Conservation (phyloP, 2,888 invertebrate genomes). For the Theretra japonica region DNA sequence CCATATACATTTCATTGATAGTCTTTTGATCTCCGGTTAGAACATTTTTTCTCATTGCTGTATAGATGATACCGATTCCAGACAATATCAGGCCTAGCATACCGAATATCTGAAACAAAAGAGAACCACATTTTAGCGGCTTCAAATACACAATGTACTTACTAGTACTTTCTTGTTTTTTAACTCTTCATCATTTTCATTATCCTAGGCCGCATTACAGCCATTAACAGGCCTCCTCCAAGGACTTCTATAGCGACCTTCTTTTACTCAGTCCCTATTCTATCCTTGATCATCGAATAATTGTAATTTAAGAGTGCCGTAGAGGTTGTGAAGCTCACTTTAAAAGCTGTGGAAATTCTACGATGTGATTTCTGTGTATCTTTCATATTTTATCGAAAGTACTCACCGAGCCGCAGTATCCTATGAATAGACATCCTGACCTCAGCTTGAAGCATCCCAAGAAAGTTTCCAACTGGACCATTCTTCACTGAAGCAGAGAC, state of each 20-base stretch:
- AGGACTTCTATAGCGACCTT: too few species aligned
- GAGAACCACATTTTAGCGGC: neutral
- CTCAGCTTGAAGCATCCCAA: neutral
- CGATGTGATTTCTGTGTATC: too few species aligned
- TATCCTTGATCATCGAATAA: too few species aligned
- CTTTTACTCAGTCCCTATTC: too few species aligned
- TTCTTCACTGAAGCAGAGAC: neutral
- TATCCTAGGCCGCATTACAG: too few species aligned
- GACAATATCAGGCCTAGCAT: neutral
- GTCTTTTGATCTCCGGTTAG: neutral
- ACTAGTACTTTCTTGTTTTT: too few species aligned
- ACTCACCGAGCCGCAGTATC: neutral
- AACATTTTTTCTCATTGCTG: neutral
- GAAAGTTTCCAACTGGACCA: neutral
- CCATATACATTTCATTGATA: neutral
- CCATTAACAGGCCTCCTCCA: too few species aligned
- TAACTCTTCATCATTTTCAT: too few species aligned
- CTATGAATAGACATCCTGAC: constrained; percentile 11
- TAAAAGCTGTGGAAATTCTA: too few species aligned
- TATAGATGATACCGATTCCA: constrained; percentile 33
- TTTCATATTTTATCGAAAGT: neutral
- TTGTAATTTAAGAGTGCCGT: too few species aligned
- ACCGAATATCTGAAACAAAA: constrained; percentile 8
- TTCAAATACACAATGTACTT: too few species aligned
- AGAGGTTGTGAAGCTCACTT: too few species aligned